Base-by-base conservation (phyloP, 2,888 invertebrate genomes). In the Drosophila sordidula region DNA sequence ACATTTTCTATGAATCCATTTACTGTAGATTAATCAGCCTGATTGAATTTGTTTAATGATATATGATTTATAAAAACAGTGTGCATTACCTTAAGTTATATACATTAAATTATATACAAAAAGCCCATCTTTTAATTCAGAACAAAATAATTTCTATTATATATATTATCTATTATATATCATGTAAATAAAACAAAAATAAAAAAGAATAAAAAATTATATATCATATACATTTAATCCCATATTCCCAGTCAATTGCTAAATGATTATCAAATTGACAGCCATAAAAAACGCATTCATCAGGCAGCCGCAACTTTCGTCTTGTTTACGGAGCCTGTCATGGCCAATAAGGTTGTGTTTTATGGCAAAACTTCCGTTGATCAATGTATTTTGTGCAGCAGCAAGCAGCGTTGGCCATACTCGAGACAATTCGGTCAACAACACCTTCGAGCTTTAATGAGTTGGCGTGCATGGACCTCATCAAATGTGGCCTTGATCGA, bases 401-500 rank as follows among this genome's bases (percentile, higher is more conserved):
- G 25, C 54, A 38, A 25, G 5, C 14, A 47, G 36, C 29, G 42
- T 25, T 39, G 18, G 25, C 44, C 18, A 14, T 39, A 18, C 52
- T 55, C 39, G 42, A 44, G 42, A 44, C 56, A 62, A 42, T 50
- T 51, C 38, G 26, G 63, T 12, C 55, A 42, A 54, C 52, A 65
- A 49, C 74, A 73, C 50, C 39, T 54, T n/a, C 12, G 18, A 6
- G 16, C 26, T 54, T 45, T 59, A 52, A 70, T 64, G 58, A n/a
- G 50, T 22, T 64, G 41, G 52, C 58, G 64, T 59, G 64, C 73
- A 73, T 59, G 54, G 55, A 75, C 36, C 70, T 42, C 76, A 70
- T 57, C 49, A 70, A 65, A 56, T 62, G 49, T 77, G 80, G 87
- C 80, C 87, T 80, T 86, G 80, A 79, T 79, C 62, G 46, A 42